Conservation (phyloP, 2,797 vertebrate genomes). For the Peromyscus melanophrys region DNA sequence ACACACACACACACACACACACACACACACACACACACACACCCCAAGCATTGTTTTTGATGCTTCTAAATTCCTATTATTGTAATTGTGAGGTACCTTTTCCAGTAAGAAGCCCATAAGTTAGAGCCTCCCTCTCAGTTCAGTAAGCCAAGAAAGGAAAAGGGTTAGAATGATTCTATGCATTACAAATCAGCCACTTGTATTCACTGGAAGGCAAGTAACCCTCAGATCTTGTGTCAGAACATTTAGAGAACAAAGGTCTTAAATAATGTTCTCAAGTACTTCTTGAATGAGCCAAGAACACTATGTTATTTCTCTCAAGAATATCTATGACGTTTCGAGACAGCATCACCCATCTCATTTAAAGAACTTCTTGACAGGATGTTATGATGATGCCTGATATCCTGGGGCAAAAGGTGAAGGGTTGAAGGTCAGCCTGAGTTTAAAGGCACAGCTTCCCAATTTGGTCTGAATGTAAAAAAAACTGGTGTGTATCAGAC, state of each 20-base stretch:
- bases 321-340: neutral
- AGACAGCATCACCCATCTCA: neutral
- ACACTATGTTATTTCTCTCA: neutral
- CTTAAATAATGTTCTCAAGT: neutral
- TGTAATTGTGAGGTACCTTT: conserved; percentile 25
- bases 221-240: neutral
- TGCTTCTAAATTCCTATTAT: conserved; percentile 58
- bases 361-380: neutral
- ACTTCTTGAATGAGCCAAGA: neutral
- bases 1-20: neutral
- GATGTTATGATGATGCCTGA: neutral
- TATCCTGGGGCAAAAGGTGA: neutral
- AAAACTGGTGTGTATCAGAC: neutral
- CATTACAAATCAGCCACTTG: neutral
- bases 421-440: neutral
- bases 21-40: neutral
- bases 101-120: neutral
- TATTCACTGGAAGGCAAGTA: neutral
- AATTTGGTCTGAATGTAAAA: neutral
- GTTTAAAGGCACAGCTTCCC: neutral
- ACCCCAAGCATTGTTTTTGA: conserved; percentile 23
- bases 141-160: conserved; percentile 20
- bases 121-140: neutral
- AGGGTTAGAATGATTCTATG: neutral
- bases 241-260: neutral